Evolutionary conservation across 2,797 vertebrate genomes (phyloP).

Genomic region (Trachops cirrhosus): DNA sequence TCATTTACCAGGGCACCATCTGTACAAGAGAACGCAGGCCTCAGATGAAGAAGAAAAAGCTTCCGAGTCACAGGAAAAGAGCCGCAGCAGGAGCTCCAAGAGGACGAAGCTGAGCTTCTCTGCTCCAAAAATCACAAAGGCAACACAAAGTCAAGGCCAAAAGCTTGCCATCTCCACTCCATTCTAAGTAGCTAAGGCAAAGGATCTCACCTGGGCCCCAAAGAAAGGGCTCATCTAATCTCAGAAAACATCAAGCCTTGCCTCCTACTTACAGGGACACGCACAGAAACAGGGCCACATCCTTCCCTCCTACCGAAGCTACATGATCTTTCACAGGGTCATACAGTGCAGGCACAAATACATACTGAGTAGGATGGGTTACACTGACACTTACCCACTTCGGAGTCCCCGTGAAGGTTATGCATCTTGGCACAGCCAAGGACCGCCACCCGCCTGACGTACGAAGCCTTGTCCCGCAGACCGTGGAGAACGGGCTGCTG

Average conservation of each 20-base stretch:
- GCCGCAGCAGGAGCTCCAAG: background rate
- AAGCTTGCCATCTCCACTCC: background rate
- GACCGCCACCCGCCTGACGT: slow-evolving; percentile 93
- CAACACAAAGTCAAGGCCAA: background rate
- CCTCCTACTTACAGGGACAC: background rate
- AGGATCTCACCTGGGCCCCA: background rate
- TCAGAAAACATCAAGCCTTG: slow-evolving; percentile 24
- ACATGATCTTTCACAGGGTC: background rate
- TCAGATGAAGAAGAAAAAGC: slow-evolving; percentile 29
- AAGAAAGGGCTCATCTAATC: slow-evolving; percentile 9
- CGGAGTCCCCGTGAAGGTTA: slow-evolving; percentile 87
- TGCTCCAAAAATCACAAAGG: slow-evolving; percentile 31
- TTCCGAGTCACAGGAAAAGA: background rate
- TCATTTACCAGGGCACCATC: slow-evolving; percentile 93
- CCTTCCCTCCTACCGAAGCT: slow-evolving; percentile 8
- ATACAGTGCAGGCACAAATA: background rate
- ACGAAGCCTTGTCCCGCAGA: slow-evolving; percentile 93
- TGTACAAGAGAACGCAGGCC: slow-evolving; percentile 71
- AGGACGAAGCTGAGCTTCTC: background rate
- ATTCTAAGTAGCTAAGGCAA: background rate
- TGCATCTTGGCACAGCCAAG: slow-evolving; percentile 95
- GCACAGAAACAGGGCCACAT: background rate
- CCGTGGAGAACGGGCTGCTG: slow-evolving; percentile 92
- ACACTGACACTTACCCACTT: slow-evolving; percentile 84
- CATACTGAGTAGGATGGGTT: background rate